Evolutionary conservation across 2,797 vertebrate species (phyloP), one percentile per base, ranked within the genome.

Genomic region (Bufotes viridis): DNA sequence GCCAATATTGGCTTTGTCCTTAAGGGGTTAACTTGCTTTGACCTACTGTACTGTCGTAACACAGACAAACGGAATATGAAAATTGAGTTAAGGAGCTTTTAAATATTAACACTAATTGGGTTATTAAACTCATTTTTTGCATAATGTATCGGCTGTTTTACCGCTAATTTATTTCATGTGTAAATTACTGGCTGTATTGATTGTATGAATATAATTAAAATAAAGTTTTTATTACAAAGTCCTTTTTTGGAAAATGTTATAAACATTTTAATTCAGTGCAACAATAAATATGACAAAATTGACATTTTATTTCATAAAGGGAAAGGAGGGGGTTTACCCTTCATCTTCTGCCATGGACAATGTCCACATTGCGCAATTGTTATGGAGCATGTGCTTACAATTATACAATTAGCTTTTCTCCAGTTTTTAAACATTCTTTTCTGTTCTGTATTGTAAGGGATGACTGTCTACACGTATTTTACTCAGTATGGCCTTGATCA

Each of bases 211-310:
- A 55, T n/a, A 24, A 60, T 82, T 63, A 80, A 49, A 69, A 17
- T 58, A 42, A 2, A 14, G 7, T 53, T 78, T 76, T 82, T 57
- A 55, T 70, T 69, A 26, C 2, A 9, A 9, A 79, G 2, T 72
- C n/a, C 15, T 75, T 79, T 26, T 88, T 61, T 57, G 53, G 67
- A 81, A 81, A 65, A 61, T n/a, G 26, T 70, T 57, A 78, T 20
- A 87, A 84, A 83, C 26, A 69, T 22, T 26, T 60, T 79, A 88
- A 63, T 60, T 78, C 65, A 82, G n/a, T 82, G 8, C 20, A 72
- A 26, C 18, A 34, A 80, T 69, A 61, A 63, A 84, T 17, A 75
- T 42, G 34, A 88, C 82, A 84, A 61, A 69, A 79, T 58, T 84
- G 29, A 60, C 15, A 78, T 87, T 82, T 53, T 65, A 61, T 34